Evolutionary conservation across 1,140 invertebrate genomes (phyloP).

Genomic region (Drosophila repletoides): DNA sequence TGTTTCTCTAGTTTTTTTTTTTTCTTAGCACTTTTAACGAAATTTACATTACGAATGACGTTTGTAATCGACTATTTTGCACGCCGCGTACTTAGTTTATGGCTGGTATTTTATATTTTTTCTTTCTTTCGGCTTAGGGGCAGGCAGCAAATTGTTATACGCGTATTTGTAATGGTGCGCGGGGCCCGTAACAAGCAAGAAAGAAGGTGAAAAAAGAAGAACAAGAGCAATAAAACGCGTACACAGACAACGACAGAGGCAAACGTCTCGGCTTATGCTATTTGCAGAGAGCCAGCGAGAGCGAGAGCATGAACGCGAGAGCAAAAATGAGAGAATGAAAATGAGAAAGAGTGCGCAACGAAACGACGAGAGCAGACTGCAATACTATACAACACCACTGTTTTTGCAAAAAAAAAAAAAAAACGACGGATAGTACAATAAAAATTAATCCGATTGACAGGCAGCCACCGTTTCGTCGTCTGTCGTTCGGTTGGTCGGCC

Average conservation of each 20-base stretch:
- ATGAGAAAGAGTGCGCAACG: no score
- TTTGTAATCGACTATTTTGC: slow-evolving; percentile 49
- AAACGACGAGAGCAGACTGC: slow-evolving; percentile 11
- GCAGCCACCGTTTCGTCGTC: slow-evolving; percentile 38
- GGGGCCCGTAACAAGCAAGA: slow-evolving; percentile 59
- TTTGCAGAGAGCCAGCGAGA: slow-evolving; percentile 30
- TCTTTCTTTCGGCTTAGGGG: slow-evolving; percentile 44
- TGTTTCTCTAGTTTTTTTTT: slow-evolving; percentile 31
- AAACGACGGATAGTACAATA: slow-evolving; percentile 61
- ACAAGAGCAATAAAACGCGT: slow-evolving; percentile 53
- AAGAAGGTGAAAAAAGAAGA: slow-evolving; percentile 72
- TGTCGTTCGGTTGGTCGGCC: slow-evolving; percentile 26
- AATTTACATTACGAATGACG: slow-evolving; percentile 25
- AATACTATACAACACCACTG: slow-evolving; percentile 38
- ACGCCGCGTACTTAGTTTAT: slow-evolving; percentile 56
- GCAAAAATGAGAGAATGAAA: slow-evolving; percentile 23
- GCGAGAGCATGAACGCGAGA: slow-evolving; percentile 14
- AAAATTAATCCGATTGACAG: slow-evolving; percentile 70
- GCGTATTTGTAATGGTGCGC: slow-evolving; percentile 72
- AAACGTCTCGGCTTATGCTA: slow-evolving; percentile 48
- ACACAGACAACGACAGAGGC: slow-evolving; percentile 40
- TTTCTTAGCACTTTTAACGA: slow-evolving; percentile 32
- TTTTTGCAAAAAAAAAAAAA: slow-evolving; percentile 66
- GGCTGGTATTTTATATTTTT: slow-evolving; percentile 43
- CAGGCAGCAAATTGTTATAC: slow-evolving; percentile 64